These are phyloP conservation scores for Pholis gunnellus DNA, from an alignment of 2,113 vertebrate genomes.

Conservation along the genomic window DNA sequence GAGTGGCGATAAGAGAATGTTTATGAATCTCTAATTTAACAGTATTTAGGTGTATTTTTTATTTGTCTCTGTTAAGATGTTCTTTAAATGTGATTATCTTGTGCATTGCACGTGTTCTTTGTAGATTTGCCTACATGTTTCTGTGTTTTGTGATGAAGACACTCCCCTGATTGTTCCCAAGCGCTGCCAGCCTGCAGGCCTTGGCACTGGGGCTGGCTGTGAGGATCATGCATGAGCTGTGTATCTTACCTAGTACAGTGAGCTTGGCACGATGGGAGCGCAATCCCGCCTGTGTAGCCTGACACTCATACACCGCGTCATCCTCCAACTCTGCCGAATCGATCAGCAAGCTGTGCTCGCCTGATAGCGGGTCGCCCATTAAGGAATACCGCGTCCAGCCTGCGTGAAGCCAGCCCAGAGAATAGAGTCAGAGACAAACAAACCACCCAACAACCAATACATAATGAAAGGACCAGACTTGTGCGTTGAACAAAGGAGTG, in stretches of 20 bases:
- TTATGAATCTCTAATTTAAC: constrained; percentile 33
- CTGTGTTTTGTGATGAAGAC: constrained; percentile 58
- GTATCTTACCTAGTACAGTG: constrained; percentile 89
- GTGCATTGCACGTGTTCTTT: constrained; percentile 1
- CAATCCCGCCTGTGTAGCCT: constrained; percentile 91
- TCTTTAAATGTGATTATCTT: constrained; percentile 29
- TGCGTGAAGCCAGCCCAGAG: constrained; percentile 74
- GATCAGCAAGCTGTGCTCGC: constrained; percentile 92
- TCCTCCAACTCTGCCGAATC: constrained; percentile 89
- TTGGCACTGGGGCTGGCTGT: constrained; percentile 58
- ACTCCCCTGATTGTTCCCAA: constrained; percentile 59
- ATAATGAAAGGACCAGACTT: constrained; percentile 63
- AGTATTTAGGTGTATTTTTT: neutral
- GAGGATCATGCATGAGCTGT: constrained; percentile 73
- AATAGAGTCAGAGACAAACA: constrained; percentile 66
- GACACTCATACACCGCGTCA: constrained; percentile 92
- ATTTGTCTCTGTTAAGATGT: constrained; percentile 19
- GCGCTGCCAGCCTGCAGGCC: constrained; percentile 55
- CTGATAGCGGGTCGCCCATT: constrained; percentile 86
- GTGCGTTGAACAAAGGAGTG: constrained; percentile 64
- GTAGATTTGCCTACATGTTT: constrained; percentile 15
- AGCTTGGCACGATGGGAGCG: constrained; percentile 90
- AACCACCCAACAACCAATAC: constrained; percentile 66
- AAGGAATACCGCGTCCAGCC: constrained; percentile 93
- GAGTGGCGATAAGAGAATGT: constrained; percentile 46